phyloP scores from a whole-genome alignment of 2,797 vertebrate genomes.

The Phalloptychus januarius region DNA sequence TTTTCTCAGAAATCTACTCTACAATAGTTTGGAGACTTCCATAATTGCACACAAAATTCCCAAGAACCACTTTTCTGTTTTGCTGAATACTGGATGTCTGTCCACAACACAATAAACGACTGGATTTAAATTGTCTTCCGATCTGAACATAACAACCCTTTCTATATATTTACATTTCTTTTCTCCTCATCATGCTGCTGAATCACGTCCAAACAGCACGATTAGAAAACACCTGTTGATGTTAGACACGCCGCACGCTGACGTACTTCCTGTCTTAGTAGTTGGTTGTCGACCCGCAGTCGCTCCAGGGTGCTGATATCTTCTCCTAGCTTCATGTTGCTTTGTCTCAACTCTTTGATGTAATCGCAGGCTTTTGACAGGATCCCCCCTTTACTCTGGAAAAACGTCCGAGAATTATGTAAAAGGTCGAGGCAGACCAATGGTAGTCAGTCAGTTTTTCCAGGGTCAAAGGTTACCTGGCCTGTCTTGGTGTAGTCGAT shows the following conservation, averaged over 20 bases:
- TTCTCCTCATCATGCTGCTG: too few relatives aligned
- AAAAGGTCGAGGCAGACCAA: too few relatives aligned
- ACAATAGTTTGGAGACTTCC: background rate
- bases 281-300: conserved; percentile 90
- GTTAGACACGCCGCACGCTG: background rate
- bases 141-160: background rate
- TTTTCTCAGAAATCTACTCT: too few relatives aligned
- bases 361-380: conserved; percentile 96
- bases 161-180: too few relatives aligned
- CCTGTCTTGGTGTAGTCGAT: conserved; percentile 92
- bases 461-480: conserved; percentile 78
- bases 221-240: background rate
- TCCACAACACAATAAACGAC: background rate
- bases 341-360: conserved; percentile 93
- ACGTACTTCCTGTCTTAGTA: conserved; percentile 89
- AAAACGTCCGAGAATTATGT: background rate
- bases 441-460: too few relatives aligned
- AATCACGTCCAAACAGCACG: too few relatives aligned
- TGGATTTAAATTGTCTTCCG: background rate
- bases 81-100: background rate
- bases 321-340: conserved; percentile 88
- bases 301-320: conserved; percentile 87
- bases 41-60: background rate
- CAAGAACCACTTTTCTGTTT: background rate
- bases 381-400: conserved; percentile 94